Percentiles rank a stretch among this genome's conserved stretches.
Conservation (phyloP, 92 coral and sea anemone species). For the Heliopora coerulea region DNA sequence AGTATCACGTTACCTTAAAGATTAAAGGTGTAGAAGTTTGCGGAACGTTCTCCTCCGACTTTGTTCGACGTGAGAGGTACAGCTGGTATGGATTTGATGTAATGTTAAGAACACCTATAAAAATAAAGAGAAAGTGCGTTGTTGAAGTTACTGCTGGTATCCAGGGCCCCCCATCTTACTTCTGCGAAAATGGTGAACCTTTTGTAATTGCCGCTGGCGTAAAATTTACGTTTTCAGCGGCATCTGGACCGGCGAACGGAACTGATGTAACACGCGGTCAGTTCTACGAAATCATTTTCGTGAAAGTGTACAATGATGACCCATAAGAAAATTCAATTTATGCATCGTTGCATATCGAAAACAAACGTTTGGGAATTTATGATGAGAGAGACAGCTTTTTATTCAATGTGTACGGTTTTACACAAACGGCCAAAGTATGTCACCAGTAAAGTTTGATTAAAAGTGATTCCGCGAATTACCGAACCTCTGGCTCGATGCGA, state of each 20-base stretch:
- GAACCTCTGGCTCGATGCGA: no score
- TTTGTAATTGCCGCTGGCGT: constrained; percentile 47
- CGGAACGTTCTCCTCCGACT: background rate
- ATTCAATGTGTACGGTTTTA: no score
- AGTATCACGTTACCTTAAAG: constrained; percentile 5
- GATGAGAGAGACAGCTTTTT: no score
- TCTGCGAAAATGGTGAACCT: constrained; percentile 57
- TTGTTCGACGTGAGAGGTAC: background rate
- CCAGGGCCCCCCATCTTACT: constrained; percentile 69
- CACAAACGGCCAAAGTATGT: no score
- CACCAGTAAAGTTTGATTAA: no score
- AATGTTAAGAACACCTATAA: constrained; percentile 49
- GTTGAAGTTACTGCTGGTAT: constrained; percentile 57
- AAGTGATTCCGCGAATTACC: no score
- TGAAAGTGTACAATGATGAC: no score
- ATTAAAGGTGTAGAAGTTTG: background rate
- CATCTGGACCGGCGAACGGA: background rate
- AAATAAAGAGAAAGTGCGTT: constrained; percentile 46
- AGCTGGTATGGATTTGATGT: constrained; percentile 61
- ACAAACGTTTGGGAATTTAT: no score
- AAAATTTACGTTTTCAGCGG: constrained; percentile 45
- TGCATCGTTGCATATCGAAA: no score
- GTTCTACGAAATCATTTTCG: background rate
- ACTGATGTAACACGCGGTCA: background rate
- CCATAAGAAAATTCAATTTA: no score